Conservation (phyloP, 1,140 invertebrate species). For the Heliconius eleuchia region DNA sequence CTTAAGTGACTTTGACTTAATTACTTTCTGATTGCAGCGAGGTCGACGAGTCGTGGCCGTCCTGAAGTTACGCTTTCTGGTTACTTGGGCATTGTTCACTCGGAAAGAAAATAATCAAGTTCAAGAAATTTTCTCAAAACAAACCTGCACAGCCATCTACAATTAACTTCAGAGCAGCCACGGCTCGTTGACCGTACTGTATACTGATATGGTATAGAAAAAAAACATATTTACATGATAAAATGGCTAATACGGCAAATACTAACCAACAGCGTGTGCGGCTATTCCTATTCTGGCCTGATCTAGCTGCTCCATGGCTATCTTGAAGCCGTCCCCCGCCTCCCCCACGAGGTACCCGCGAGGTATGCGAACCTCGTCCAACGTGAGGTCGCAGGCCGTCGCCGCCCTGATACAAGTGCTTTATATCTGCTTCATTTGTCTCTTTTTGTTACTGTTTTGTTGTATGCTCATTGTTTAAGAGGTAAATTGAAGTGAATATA, state of each 20-base stretch:
- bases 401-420: conserved; percentile 86
- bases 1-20: too few species aligned
- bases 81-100: too few species aligned
- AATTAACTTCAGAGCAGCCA: too few species aligned
- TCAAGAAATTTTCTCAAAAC: too few species aligned
- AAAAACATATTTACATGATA: too few species aligned
- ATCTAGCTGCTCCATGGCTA: conserved; percentile 91
- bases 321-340: conserved; percentile 90
- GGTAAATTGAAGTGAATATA: not conserved
- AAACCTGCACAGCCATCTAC: too few species aligned
- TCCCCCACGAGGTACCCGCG: conserved; percentile 83
- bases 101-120: too few species aligned
- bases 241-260: not conserved
- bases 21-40: too few species aligned
- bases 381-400: conserved; percentile 88
- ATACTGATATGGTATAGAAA: too few species aligned
- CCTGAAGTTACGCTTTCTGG: too few species aligned
- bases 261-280: conserved; percentile 86
- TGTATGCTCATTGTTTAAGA: not conserved
- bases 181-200: too few species aligned
- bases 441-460: conserved; percentile 36
- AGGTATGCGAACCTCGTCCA: conserved; percentile 88
- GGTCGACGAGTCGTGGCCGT: too few species aligned
- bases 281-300: conserved; percentile 92
- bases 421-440: conserved; percentile 59